Evolutionary conservation across 2,888 invertebrate species (phyloP).

Genomic region (Patella pellucida): DNA sequence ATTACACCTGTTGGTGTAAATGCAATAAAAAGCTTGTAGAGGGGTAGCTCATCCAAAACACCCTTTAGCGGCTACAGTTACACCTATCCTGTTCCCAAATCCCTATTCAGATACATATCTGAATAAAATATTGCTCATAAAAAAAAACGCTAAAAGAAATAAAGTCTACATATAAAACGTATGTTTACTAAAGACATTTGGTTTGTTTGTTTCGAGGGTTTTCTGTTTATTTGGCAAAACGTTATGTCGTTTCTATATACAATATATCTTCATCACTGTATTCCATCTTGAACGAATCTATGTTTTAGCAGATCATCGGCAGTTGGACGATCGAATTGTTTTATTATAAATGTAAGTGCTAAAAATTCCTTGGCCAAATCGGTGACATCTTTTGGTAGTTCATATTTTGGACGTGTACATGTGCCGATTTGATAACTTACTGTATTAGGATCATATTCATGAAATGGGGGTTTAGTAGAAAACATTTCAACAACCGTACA

Average conservation of each 20-base stretch:
- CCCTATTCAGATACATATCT: too few species aligned
- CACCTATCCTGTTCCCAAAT: too few species aligned
- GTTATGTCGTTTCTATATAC: conserved; percentile 13
- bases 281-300: conserved; percentile 37
- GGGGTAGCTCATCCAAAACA: too few species aligned
- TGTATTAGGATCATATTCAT: conserved; percentile 69
- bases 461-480: conserved; percentile 68
- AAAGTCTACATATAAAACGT: too few species aligned
- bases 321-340: conserved; percentile 58
- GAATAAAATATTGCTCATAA: too few species aligned
- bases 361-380: conserved; percentile 60
- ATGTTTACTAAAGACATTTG: too few species aligned
- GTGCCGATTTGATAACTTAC: conserved; percentile 71
- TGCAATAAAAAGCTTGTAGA: too few species aligned
- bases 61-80: too few species aligned
- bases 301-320: conserved; percentile 62
- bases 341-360: conserved; percentile 56
- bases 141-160: too few species aligned
- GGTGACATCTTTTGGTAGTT: conserved; percentile 58
- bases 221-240: too few species aligned
- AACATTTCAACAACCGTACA: conserved; percentile 72
- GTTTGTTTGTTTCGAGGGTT: too few species aligned
- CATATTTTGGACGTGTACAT: conserved; percentile 62
- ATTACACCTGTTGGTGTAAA: too few species aligned
- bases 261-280: conserved; percentile 22